Percentiles rank a stretch among this genome's conserved stretches.
phyloP scores from a whole-genome alignment of 2,797 vertebrate genomes.

The Alcedo quadribrachys region DNA sequence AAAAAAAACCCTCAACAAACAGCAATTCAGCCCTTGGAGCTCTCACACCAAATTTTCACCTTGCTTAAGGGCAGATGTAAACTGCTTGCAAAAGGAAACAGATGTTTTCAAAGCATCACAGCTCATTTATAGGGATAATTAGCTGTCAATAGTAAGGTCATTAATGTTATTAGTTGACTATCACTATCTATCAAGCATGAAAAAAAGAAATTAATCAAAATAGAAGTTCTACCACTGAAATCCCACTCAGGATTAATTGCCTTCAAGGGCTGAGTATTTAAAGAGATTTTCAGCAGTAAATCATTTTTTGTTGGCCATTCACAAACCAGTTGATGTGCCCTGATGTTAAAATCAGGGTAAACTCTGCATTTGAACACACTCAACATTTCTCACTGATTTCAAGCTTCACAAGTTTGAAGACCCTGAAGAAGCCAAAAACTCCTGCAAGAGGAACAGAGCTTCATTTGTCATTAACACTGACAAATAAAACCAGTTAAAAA shows the following conservation, averaged over 20 bases:
- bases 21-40: neutral
- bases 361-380: neutral
- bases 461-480: neutral
- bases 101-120: constrained; percentile 34
- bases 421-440: neutral
- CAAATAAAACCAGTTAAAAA: neutral
- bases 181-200: neutral
- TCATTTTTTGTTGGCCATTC: neutral
- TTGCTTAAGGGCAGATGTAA: constrained; percentile 34
- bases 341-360: neutral
- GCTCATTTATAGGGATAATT: constrained; percentile 23
- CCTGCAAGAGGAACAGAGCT: neutral
- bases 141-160: constrained; percentile 37
- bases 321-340: neutral
- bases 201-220: neutral
- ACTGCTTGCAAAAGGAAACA: neutral
- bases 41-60: neutral
- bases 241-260: neutral
- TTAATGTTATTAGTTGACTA: constrained; percentile 3
- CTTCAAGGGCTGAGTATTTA: neutral
- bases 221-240: neutral
- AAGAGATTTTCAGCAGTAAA: neutral
- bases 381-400: neutral
- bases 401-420: neutral
- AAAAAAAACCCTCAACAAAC: neutral